Percentiles rank a stretch among this genome's conserved stretches.
Evolutionary conservation across 2,113 vertebrate species (phyloP).

Genomic region (Bagarius yarrelli): DNA sequence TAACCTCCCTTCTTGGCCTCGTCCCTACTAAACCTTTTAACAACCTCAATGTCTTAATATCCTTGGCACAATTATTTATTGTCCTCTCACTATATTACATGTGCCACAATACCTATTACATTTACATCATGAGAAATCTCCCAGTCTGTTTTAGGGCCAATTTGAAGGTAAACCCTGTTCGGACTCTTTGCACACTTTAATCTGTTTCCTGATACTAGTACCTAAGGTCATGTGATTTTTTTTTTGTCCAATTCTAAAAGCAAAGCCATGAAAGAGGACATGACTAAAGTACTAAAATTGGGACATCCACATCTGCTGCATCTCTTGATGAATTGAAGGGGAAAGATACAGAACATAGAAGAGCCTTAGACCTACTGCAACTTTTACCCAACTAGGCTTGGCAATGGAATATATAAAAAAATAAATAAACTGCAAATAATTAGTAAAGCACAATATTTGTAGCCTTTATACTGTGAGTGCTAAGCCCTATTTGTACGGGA

Average conservation of each 20-base stretch:
- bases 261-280: neutral
- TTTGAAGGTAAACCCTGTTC: neutral
- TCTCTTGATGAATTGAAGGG: neutral
- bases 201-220: neutral
- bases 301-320: neutral
- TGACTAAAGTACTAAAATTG: neutral
- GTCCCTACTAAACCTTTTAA: neutral
- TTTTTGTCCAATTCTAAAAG: neutral
- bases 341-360: too few relatives aligned
- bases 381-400: too few relatives aligned
- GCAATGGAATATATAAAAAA: too few relatives aligned
- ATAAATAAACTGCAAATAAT: too few relatives aligned
- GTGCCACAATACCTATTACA: neutral
- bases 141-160: neutral
- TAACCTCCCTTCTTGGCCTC: neutral
- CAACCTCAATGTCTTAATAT: neutral
- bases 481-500: too few relatives aligned
- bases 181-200: neutral
- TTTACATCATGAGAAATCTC: neutral
- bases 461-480: too few relatives aligned
- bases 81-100: neutral
- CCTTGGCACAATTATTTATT: neutral
- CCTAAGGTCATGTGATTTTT: neutral
- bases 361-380: too few relatives aligned
- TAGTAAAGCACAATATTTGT: too few relatives aligned